Base-by-base conservation (phyloP, 2,797 vertebrate species). In the Sebastes trivittatus region DNA sequence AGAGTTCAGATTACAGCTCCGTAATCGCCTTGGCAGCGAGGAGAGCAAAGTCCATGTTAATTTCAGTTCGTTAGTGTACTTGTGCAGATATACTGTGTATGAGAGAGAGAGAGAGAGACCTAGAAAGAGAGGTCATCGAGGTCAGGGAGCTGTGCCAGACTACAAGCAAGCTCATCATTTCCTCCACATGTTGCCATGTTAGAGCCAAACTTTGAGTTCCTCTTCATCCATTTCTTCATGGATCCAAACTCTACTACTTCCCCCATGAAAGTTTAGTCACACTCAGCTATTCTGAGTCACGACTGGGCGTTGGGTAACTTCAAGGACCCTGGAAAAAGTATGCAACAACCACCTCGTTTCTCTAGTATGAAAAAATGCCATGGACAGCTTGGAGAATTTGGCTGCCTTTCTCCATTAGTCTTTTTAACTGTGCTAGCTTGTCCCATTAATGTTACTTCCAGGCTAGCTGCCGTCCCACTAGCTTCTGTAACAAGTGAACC, bases 1-100 rank as follows among this genome's bases (percentile, higher is more conserved):
- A 71, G 84, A 85, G 81, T 86, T 93, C 79, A 90, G 83, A 86
- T 92, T 93, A 89, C 73, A 75, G 72, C 69, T 38, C 52, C 7
- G 27, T 93, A 89, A 93, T 92, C 86, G 34, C 75, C 69, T 84
- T 75, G 87, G 71, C 75, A 69, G 58, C 11, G 0, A 68, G 18
- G 18, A 62, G 81, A 85, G 55, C 80, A 84, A 93, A 93, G 87
- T 92, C 82, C 69, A 65, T 46, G 74, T 78, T 76, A 1, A 68
- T 83, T 87, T 85, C 49, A 55, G 38, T 56, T 73, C 7, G 7
- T 80, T 63, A 56, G 22, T 61, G 52, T 18, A 52, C 42, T 66
- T 11, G 1, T 52, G 27, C 32, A 25, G 22, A 13, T 22, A 71
- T 7, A 18, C 2, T 69, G 52, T 59, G 58, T 61, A 42, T 62